Percentiles rank a stretch among this genome's conserved stretches.
Conservation (phyloP, 2,797 vertebrate genomes). For the Helarctos malayanus region DNA sequence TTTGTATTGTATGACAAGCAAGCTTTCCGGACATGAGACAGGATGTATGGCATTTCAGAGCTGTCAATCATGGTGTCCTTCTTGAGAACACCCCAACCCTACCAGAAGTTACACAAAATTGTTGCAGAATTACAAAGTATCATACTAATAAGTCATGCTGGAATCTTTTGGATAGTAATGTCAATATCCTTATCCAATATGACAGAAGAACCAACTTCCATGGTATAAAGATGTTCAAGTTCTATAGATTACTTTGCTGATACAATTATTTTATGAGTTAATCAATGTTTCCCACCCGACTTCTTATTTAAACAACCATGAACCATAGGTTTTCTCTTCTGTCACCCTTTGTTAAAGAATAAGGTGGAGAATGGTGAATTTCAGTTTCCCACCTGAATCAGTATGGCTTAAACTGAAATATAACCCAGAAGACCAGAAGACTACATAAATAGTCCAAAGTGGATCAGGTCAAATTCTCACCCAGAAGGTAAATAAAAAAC, state of each 20-base stretch:
- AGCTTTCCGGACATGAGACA: not conserved
- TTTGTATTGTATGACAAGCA: not conserved
- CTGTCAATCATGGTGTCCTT: not conserved
- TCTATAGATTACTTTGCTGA: slow-evolving; percentile 5
- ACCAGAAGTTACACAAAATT: not conserved
- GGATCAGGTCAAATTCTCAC: not conserved
- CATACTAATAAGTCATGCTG: not conserved
- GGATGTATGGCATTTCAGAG: not conserved
- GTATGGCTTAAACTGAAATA: not conserved
- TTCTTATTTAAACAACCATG: not conserved
- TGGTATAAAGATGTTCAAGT: not conserved
- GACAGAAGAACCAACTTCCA: not conserved
- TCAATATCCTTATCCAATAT: not conserved
- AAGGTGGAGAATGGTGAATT: not conserved
- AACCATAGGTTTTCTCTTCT: not conserved
- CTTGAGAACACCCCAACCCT: not conserved
- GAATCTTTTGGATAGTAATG: not conserved
- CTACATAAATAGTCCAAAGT: not conserved
- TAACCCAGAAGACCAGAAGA: not conserved
- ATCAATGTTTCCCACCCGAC: not conserved
- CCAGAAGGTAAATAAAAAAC: not conserved
- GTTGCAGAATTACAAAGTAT: not conserved
- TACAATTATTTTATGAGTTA: not conserved
- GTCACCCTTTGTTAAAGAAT: not conserved
- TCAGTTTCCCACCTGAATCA: not conserved